Evolutionary conservation across 2,888 invertebrate species (phyloP).

Genomic region (Lithodes maja): DNA sequence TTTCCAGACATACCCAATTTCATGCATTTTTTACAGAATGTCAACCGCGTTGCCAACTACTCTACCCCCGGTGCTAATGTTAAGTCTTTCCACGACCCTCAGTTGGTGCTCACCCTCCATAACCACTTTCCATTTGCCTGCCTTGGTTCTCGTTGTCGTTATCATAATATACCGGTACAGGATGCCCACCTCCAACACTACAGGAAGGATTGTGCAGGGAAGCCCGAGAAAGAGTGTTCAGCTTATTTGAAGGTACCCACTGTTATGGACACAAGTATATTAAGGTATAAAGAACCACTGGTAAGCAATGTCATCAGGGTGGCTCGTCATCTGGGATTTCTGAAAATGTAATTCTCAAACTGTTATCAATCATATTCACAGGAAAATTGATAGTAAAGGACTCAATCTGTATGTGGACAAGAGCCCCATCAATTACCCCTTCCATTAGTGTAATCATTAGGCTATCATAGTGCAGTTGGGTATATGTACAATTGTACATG

Average conservation of each 20-base stretch:
- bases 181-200: slow-evolving; percentile 95
- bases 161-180: slow-evolving; percentile 86
- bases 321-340: neutral
- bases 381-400: too few species aligned
- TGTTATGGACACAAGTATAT: slow-evolving; percentile 88
- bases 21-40: slow-evolving; percentile 87
- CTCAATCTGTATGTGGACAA: too few species aligned
- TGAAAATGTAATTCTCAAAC: too few species aligned
- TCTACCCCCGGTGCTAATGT: slow-evolving; percentile 94
- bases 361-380: too few species aligned
- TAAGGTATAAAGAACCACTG: slow-evolving; percentile 88
- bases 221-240: slow-evolving; percentile 85
- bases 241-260: slow-evolving; percentile 85
- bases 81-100: slow-evolving; percentile 95
- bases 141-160: slow-evolving; percentile 83
- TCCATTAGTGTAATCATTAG: too few species aligned
- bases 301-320: neutral
- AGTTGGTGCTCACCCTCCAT: slow-evolving; percentile 89
- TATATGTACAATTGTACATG: too few species aligned
- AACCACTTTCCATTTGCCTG: slow-evolving; percentile 95
- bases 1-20: slow-evolving; percentile 87
- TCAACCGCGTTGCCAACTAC: slow-evolving; percentile 83
- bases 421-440: too few species aligned
- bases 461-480: too few species aligned
- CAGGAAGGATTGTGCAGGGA: slow-evolving; percentile 88